Evolutionary conservation across 1,140 invertebrate species (phyloP).

Genomic region (Lycorma delicatula): DNA sequence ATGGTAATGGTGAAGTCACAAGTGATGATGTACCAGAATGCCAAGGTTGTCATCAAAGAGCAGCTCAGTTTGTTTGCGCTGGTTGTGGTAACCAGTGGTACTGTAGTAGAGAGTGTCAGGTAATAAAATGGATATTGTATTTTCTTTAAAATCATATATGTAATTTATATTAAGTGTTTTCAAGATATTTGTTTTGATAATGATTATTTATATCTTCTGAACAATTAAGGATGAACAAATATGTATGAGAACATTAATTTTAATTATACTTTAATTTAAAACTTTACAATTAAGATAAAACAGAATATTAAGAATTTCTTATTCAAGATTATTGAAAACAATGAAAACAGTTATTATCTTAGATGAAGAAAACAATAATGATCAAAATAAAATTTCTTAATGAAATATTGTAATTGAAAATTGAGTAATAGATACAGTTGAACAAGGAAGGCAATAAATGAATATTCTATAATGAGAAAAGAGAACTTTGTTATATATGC

Average conservation of each 20-base stretch:
- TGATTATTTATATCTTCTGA: not conserved
- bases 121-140: conserved; percentile 33
- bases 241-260: not conserved
- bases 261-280: not conserved
- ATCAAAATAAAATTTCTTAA: no score
- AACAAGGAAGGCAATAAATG: no score
- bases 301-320: not conserved
- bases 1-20: conserved; percentile 38
- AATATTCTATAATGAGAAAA: no score
- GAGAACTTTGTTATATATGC: no score
- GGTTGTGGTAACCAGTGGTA: conserved; percentile 85
- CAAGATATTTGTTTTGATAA: not conserved
- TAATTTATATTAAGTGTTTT: not conserved
- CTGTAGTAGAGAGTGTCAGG: conserved; percentile 81
- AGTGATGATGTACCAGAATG: conserved; percentile 50
- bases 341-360: no score
- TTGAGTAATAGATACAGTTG: no score
- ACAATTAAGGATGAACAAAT: conserved; percentile 8
- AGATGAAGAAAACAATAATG: no score
- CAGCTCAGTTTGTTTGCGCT: conserved; percentile 76
- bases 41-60: conserved; percentile 66
- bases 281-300: not conserved
- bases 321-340: no score
- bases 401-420: no score
- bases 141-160: not conserved